Evolutionary conservation across 2,113 vertebrate species (phyloP).

Genomic region (Phrynosoma platyrhinos): DNA sequence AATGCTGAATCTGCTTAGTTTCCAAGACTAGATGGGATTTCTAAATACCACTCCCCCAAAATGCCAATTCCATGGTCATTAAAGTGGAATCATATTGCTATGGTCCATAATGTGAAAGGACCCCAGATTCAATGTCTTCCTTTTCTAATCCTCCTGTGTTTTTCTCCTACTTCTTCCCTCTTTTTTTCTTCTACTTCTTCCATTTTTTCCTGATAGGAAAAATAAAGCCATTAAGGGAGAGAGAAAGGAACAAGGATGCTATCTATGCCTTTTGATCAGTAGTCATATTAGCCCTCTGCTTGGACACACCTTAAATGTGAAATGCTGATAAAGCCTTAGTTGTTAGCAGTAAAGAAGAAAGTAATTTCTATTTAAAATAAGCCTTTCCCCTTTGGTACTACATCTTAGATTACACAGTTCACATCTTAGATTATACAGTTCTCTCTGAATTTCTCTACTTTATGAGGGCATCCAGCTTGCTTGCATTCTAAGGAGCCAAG

Average conservation of each 20-base stretch:
- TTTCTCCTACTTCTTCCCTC: neutral
- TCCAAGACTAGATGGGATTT: too few relatives aligned
- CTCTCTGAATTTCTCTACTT: slow-evolving; percentile 26
- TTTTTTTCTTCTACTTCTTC: neutral
- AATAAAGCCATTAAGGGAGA: neutral
- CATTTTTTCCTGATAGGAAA: neutral
- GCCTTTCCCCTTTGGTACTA: neutral
- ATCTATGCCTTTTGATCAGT: neutral
- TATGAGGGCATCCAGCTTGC: slow-evolving; percentile 39
- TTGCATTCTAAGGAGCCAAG: slow-evolving; percentile 34
- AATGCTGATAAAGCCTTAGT: neutral
- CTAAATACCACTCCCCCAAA: too few relatives aligned
- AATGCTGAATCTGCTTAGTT: too few relatives aligned
- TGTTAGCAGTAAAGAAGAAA: neutral
- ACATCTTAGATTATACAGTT: slow-evolving; percentile 17
- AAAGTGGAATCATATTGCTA: too few relatives aligned
- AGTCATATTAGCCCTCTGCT: neutral
- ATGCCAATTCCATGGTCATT: too few relatives aligned
- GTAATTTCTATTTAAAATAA: slow-evolving; percentile 20
- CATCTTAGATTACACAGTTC: slow-evolving; percentile 17
- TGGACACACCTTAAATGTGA: neutral
- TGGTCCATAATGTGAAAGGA: neutral
- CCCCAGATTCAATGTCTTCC: neutral
- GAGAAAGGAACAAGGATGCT: neutral
- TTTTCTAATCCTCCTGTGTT: neutral